These are phyloP conservation scores for Conchocele bisecta DNA, from an alignment of 2,888 invertebrate genomes.

Conservation along the genomic window DNA sequence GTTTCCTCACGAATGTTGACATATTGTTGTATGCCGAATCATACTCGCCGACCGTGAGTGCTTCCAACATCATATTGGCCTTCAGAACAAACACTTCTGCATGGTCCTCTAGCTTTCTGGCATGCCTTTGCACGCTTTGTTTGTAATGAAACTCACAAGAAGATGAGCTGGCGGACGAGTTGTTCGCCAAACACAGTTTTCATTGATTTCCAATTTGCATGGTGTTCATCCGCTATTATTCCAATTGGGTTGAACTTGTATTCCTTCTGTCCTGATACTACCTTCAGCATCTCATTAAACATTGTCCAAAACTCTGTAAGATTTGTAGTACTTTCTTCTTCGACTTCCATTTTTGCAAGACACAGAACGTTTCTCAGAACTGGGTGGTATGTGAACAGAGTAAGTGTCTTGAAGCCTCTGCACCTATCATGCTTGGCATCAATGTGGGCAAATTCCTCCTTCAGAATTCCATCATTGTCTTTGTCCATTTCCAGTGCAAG, in stretches of 20 bases:
- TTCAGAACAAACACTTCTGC: background rate
- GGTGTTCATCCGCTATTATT: slow-evolving; percentile 10
- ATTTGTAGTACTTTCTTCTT: slow-evolving; percentile 5
- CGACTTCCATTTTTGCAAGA: slow-evolving; percentile 6
- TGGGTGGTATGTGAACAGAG: slow-evolving; percentile 11
- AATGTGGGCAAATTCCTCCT: slow-evolving; percentile 10
- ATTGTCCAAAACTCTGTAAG: background rate
- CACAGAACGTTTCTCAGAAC: background rate
- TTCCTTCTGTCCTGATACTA: background rate
- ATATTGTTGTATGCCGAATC: background rate
- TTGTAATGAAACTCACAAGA: slow-evolving; percentile 18
- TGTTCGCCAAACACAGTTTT: slow-evolving; percentile 1
- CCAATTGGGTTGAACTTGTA: background rate
- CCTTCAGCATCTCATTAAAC: background rate
- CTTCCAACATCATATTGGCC: background rate
- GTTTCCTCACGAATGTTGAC: background rate
- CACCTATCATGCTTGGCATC: slow-evolving; percentile 15
- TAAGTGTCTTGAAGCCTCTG: slow-evolving; percentile 10
- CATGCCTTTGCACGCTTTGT: slow-evolving; percentile 9
- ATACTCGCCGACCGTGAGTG: background rate
- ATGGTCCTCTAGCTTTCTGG: background rate
- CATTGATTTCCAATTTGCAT: slow-evolving; percentile 9
- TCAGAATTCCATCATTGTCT: background rate
- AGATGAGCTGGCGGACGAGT: background rate
- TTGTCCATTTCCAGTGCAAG: slow-evolving; percentile 2